Conservation (phyloP, 2,113 vertebrate genomes). For the Cettia cetti region DNA sequence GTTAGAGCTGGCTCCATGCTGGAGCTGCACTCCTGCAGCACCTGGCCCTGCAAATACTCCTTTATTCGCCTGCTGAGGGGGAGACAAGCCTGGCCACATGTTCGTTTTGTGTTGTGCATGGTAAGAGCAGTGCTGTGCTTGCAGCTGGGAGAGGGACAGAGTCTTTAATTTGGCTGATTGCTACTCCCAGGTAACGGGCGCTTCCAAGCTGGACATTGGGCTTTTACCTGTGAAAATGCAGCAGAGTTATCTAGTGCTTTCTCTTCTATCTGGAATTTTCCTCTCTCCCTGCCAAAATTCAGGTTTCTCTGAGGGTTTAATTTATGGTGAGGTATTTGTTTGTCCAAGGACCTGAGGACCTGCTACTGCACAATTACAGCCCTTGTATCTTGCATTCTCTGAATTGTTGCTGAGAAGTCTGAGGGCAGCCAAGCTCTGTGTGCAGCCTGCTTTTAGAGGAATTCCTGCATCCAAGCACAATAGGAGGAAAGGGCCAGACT, state of each 20-base stretch:
- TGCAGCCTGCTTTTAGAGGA: conserved; percentile 34
- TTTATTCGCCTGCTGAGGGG: neutral
- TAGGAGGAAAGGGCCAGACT: conserved; percentile 43
- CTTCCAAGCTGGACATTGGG: neutral
- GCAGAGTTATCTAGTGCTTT: neutral
- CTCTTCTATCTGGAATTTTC: neutral
- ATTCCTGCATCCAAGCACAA: conserved; percentile 47
- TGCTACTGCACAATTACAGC: neutral
- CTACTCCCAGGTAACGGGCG: neutral
- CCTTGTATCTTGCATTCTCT: neutral
- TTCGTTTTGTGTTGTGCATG: accelerated
- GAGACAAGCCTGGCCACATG: neutral
- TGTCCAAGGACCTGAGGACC: neutral
- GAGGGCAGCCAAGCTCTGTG: neutral
- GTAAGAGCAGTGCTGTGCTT: neutral
- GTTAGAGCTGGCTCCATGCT: neutral
- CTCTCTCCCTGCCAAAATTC: neutral
- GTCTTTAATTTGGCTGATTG: neutral
- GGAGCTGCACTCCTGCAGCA: neutral
- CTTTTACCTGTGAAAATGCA: neutral
- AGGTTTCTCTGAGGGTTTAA: neutral
- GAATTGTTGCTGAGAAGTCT: neutral
- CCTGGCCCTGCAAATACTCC: neutral
- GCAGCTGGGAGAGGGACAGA: neutral
- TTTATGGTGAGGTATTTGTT: neutral